Base-by-base conservation (phyloP, 2,113 vertebrate genomes). In the Heterotis niloticus region DNA sequence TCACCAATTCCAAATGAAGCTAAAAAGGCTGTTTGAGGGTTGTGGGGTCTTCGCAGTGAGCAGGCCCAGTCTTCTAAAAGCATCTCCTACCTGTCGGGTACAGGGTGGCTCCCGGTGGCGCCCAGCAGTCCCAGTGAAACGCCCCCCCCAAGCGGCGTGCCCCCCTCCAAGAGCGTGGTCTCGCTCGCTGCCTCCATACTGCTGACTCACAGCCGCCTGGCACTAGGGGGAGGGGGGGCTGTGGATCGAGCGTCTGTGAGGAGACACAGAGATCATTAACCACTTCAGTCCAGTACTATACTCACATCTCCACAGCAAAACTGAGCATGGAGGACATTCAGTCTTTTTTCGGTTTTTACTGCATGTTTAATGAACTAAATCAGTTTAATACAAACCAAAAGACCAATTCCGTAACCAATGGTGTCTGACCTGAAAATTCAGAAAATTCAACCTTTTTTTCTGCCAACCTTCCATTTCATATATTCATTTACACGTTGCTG, bases 131-230 rank as follows among this genome's bases (percentile, higher is more conserved):
- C 86, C 84, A 86, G 87, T 87, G 86, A 87, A 82, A 87, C 85
- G 88, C 0, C 14, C 60, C 14, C 14, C 20, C 60, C 60, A 20
- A 62, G 60, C 4, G 60, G 14, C 14, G 86, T 87, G 84, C 89
- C 85, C 76, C 89, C 91, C 87, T 87, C 89, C 90, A 67, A 67
- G 13, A 90, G 90, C 87, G 89, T 89, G 90, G 89, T 87, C 86
- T 89, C 85, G 64, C 90, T 89, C 85, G 84, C 87, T 86, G 90
- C 87, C 86, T 94, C 92, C 92, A 88, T 93, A 80, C 81, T 91
- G 90, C 84, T 84, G 85, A 81, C 86, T 86, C 86, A 88, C 90
- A 89, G 89, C 88, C 84, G 82, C 81, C 89, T 87, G 87, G 85
- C 80, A 84, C 86, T 81, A 81, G 85, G 79, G 78, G 84, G 64